A percentile compares a stretch with the other conserved stretches of the same genome.
These are phyloP conservation scores for Yponomeuta sedellus DNA, from an alignment of 2,888 invertebrate species.

Conservation along the genomic window DNA sequence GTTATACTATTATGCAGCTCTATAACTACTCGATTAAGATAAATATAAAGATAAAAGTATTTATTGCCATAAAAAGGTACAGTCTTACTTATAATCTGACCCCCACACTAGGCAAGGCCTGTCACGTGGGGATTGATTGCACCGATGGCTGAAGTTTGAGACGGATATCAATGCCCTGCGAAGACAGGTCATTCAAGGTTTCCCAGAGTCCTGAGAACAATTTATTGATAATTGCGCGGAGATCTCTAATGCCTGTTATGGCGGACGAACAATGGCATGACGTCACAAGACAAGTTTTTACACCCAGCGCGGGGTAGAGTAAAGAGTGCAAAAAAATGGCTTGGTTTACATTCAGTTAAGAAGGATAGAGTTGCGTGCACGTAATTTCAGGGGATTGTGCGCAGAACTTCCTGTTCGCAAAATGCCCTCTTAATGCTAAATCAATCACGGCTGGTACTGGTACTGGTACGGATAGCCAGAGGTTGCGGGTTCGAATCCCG, in stretches of 20 bases:
- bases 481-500: no score
- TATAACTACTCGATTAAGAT: no score
- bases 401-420: background rate
- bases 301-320: background rate
- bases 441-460: no score
- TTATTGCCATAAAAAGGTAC: no score
- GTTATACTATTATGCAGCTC: no score
- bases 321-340: background rate
- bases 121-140: no score
- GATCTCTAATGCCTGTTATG: slow-evolving; percentile 1
- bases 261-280: slow-evolving; percentile 11
- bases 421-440: background rate
- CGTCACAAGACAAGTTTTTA: slow-evolving; percentile 9
- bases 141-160: background rate
- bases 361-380: no score
- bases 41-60: no score
- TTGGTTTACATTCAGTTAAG: background rate
- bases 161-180: background rate
- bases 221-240: slow-evolving; percentile 6
- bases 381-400: background rate
- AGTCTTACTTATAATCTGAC: no score
- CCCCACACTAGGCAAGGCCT: no score
- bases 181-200: background rate
- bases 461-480: no score
- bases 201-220: background rate